These are phyloP conservation scores for Neoscelio sp. DNA, from an alignment of 2,888 invertebrate species.

Conservation along the genomic window DNA sequence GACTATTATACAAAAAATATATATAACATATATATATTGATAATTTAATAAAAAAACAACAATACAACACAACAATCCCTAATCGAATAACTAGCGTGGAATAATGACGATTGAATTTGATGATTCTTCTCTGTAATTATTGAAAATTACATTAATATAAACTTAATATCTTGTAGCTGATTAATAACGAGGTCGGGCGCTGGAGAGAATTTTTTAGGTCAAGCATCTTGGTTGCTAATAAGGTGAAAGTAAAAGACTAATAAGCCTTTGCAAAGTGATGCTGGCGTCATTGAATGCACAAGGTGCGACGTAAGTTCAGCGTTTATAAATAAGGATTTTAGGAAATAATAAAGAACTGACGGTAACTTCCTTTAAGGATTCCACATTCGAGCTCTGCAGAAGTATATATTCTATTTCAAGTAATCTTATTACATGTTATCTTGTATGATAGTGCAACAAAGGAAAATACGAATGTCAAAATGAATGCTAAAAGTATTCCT, in stretches of 20 bases:
- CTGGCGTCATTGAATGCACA: slow-evolving; percentile 65
- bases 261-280: slow-evolving; percentile 71
- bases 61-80: slow-evolving; percentile 34
- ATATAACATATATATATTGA: slow-evolving; percentile 74
- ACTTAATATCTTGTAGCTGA: slow-evolving; percentile 57
- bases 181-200: slow-evolving; percentile 61
- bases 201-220: slow-evolving; percentile 73
- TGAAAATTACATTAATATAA: slow-evolving; percentile 32
- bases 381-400: not conserved
- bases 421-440: not conserved
- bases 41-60: slow-evolving; percentile 63
- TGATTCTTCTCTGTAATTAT: slow-evolving; percentile 22
- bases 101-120: slow-evolving; percentile 6
- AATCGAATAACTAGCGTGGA: slow-evolving; percentile 12
- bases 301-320: slow-evolving; percentile 22
- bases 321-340: slow-evolving; percentile 23
- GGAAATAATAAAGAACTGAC: slow-evolving; percentile 23
- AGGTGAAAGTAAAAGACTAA: too few relatives aligned
- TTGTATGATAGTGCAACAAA: not conserved
- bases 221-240: slow-evolving; percentile 76
- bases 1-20: slow-evolving; percentile 78
- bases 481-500: not conserved
- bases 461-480: not conserved
- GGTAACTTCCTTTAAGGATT: slow-evolving; percentile 5
- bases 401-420: not conserved